Percentiles rank a stretch among this genome's conserved stretches.
phyloP scores from a whole-genome alignment of 2,888 invertebrate genomes.

The Graphium colonna region DNA sequence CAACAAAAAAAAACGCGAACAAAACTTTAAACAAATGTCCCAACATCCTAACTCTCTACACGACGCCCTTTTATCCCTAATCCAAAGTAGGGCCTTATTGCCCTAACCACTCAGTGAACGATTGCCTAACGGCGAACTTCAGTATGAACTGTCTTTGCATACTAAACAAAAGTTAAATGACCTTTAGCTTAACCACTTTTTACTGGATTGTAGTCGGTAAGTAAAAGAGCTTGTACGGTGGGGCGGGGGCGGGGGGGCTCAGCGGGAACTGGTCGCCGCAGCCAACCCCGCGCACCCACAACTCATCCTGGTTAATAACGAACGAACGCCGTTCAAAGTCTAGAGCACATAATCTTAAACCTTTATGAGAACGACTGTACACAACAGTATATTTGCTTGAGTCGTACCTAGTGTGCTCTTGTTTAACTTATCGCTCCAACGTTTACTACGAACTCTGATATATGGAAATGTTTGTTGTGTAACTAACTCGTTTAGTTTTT shows the following conservation, averaged over 20 bases:
- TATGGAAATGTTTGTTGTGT: neutral
- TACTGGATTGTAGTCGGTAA: neutral
- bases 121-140: too few relatives aligned
- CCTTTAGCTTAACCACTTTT: neutral
- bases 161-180: neutral
- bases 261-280: neutral
- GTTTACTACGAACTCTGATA: neutral
- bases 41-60: too few relatives aligned
- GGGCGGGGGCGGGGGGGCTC: neutral
- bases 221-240: neutral
- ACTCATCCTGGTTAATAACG: conserved; percentile 3
- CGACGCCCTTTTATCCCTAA: too few relatives aligned
- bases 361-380: neutral
- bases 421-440: neutral
- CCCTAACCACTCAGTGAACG: too few relatives aligned
- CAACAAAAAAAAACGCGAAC: too few relatives aligned
- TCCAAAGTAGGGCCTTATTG: too few relatives aligned
- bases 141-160: neutral
- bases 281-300: neutral
- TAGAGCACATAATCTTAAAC: neutral
- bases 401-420: neutral
- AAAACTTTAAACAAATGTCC: too few relatives aligned
- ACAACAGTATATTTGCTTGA: neutral
- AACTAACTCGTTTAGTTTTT: neutral
- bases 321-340: neutral